Base-by-base conservation (phyloP, 2,113 vertebrate genomes). In the Hippolais icterina region DNA sequence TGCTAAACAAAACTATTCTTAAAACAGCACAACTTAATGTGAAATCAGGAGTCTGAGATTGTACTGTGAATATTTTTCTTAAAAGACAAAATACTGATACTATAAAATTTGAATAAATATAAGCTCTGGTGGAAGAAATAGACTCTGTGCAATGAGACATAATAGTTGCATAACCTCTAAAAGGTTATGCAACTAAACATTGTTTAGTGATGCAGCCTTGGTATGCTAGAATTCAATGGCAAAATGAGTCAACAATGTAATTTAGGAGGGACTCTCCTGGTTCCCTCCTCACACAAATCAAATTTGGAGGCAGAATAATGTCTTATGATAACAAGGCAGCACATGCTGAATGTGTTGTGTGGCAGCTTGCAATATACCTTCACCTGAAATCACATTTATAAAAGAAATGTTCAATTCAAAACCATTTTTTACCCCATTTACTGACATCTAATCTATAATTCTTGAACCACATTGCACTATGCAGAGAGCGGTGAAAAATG, bases 331-430 rank as follows among this genome's bases (percentile, higher is more conserved):
- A 28, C 78, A 89, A 82, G 49, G 41, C 41, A 95, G 70, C 29
- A 84, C 93, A 96, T 97, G 44, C 37, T 53, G 75, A 94, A 90
- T 63, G 23, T 69, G 33, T 68, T 68, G 42, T 14, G 14, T 93
- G 72, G 50, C 56, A 92, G 89, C 64, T 95, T 96, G 70, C 76
- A 94, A 74, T 69, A 84, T 60, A 41, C 42, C 39, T 53, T 93
- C 60, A 41, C 94, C 69, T 75, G 81, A 94, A 95, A 95, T 83
- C 42, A 35, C 75, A 96, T 97, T 98, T 94, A 78, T 82, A 95
- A 96, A 85, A 95, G 78, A 74, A 87, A 96, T 27, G 23, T 70
- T 96, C 70, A 78, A 53, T 93, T 85, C 81, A 69, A 85, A 97
- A 28, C 57, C 7, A 76, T 75, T 93, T 53, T 96, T 87, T 76